These are phyloP conservation scores for Procavia capensis DNA, from an alignment of 2,113 vertebrate species.

Conservation along the genomic window DNA sequence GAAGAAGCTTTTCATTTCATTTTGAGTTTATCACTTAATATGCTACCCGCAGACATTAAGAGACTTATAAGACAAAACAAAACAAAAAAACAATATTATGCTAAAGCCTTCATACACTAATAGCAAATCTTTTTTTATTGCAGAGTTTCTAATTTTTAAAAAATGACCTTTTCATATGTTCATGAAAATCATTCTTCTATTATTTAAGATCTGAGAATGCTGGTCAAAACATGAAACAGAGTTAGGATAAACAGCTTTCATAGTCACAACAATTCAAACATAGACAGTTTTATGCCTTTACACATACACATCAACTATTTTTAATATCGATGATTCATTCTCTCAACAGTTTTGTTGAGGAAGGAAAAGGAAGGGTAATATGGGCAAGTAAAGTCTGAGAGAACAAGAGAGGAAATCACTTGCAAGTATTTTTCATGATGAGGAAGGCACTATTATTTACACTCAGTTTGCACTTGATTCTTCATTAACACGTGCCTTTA, in stretches of 20 bases:
- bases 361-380: neutral
- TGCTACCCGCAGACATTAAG: neutral
- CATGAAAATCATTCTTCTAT: neutral
- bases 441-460: constrained; percentile 79
- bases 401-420: constrained; percentile 39
- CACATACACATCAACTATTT: neutral
- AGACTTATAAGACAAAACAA: too few species aligned
- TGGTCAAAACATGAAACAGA: constrained; percentile 17
- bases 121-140: neutral
- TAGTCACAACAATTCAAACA: neutral
- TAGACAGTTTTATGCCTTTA: neutral
- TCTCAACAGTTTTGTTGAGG: neutral
- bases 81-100: neutral
- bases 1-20: neutral
- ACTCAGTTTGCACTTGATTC: constrained; percentile 73
- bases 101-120: neutral
- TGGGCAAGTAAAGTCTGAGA: neutral
- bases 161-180: neutral
- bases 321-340: constrained; percentile 12
- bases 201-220: neutral
- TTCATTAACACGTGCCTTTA: constrained; percentile 82
- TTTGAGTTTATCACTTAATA: constrained; percentile 34
- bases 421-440: constrained; percentile 75
- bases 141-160: neutral
- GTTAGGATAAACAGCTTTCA: neutral